phyloP scores from a whole-genome alignment of 2,113 vertebrate species.

The Colius striatus region DNA sequence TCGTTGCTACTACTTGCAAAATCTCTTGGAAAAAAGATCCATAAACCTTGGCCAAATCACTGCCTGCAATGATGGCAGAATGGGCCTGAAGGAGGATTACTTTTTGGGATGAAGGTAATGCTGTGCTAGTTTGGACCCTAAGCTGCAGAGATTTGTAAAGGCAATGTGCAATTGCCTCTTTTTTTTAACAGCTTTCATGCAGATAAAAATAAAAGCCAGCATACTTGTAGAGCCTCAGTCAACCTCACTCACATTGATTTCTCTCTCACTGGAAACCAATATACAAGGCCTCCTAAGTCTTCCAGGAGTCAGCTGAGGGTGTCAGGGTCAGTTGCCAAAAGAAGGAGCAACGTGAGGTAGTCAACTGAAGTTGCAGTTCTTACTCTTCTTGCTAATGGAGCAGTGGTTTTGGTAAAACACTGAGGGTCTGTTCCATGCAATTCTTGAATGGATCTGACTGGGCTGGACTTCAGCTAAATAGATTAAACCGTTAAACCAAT shows the following conservation, averaged over 20 bases:
- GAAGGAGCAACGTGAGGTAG: neutral
- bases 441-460: conserved; percentile 54
- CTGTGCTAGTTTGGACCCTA: neutral
- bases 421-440: conserved; percentile 46
- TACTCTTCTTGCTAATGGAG: neutral
- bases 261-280: neutral
- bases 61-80: neutral
- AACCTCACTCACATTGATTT: neutral
- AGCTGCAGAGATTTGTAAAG: neutral
- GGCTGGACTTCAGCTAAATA: conserved; percentile 52
- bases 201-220: neutral
- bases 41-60: neutral
- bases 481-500: conserved; percentile 68
- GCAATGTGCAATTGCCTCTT: neutral
- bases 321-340: neutral
- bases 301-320: neutral
- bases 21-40: neutral
- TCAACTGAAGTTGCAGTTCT: neutral
- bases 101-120: neutral
- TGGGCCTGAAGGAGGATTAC: neutral
- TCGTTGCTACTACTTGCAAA: neutral
- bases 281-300: neutral
- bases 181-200: neutral
- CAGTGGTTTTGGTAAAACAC: conserved; percentile 38
- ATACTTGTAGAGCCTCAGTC: neutral